Percentiles rank a stretch among this genome's conserved stretches.
Conservation (phyloP, 2,113 vertebrate species). For the Promerops cafer region DNA sequence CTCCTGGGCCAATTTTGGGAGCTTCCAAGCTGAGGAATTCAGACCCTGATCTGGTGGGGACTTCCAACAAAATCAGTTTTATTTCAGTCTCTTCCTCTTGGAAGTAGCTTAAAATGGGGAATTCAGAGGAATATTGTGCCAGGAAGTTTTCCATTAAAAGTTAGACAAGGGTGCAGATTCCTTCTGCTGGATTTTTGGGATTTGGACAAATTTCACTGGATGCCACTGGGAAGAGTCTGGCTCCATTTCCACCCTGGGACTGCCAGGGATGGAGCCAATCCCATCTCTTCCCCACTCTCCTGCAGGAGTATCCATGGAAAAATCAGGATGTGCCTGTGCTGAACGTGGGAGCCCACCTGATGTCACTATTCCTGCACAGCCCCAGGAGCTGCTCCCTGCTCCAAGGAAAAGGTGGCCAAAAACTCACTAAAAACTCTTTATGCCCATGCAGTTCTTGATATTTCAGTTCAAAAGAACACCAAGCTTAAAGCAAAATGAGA, state of each 20-base stretch:
- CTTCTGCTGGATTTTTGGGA: background rate
- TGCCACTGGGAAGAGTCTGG: background rate
- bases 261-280: background rate
- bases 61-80: background rate
- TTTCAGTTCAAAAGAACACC: background rate
- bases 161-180: background rate
- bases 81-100: background rate
- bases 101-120: background rate
- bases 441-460: fast-evolving
- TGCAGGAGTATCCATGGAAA: background rate
- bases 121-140: background rate
- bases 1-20: background rate
- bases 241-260: background rate
- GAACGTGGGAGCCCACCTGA: background rate
- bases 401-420: background rate
- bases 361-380: background rate
- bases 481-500: background rate
- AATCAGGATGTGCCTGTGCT: background rate
- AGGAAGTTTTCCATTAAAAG: background rate
- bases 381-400: background rate
- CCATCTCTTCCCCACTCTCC: background rate
- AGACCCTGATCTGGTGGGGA: too few relatives aligned
- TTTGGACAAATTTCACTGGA: background rate
- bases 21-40: background rate
- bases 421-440: background rate